Conservation (phyloP, 2,113 vertebrate genomes). For the Ahaetulla prasina region DNA sequence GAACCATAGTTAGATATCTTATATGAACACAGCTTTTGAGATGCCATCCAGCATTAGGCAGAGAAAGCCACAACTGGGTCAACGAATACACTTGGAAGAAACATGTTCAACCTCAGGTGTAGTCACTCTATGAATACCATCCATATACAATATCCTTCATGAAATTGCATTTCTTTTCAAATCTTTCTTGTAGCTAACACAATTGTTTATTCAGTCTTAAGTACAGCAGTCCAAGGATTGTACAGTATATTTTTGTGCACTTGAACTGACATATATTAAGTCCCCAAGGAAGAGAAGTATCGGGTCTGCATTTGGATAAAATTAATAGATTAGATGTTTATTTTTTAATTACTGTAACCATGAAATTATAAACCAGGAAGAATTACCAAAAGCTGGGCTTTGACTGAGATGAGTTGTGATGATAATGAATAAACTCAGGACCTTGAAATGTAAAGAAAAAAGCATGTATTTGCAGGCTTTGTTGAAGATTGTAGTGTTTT, state of each 20-base stretch:
- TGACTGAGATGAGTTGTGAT: neutral
- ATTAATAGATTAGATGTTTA: neutral
- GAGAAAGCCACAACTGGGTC: neutral
- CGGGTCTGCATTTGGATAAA: accelerated
- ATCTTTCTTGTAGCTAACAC: neutral
- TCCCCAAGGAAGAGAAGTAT: neutral
- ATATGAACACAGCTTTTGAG: neutral
- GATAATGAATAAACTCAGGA: neutral
- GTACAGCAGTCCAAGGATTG: neutral
- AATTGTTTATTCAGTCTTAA: neutral
- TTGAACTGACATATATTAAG: neutral
- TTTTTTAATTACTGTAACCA: neutral
- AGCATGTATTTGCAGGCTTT: neutral
- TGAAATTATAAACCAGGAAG: neutral
- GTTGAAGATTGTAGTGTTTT: neutral
- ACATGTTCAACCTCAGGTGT: neutral
- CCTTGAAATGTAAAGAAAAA: constrained; percentile 5
- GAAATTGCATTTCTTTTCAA: neutral
- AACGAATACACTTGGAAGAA: neutral
- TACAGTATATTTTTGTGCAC: neutral
- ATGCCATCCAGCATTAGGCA: neutral
- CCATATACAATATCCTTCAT: neutral
- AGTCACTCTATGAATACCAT: neutral
- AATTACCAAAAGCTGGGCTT: neutral
- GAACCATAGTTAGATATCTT: neutral